Evolutionary conservation across 2,113 vertebrate genomes (phyloP).

Genomic region (Phylloscopus trochilus): DNA sequence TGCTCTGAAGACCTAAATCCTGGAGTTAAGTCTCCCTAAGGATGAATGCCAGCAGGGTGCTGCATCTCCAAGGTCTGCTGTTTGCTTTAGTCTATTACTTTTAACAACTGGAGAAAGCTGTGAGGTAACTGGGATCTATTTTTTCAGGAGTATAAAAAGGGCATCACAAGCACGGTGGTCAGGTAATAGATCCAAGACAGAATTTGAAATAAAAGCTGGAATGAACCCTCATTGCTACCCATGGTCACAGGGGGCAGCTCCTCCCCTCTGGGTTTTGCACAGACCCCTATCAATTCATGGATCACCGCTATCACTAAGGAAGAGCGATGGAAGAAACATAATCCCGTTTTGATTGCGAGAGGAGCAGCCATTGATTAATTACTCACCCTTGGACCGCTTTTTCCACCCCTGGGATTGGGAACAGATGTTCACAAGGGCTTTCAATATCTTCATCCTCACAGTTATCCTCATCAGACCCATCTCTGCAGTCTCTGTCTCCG

Average conservation of each 20-base stretch:
- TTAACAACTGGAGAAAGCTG: background rate
- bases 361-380: background rate
- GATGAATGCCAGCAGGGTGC: background rate
- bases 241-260: background rate
- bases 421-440: slow-evolving; percentile 74
- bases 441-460: slow-evolving; percentile 68
- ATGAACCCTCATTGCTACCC: background rate
- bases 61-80: background rate
- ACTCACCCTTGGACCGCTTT: slow-evolving; percentile 80
- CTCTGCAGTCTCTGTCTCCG: slow-evolving; percentile 82
- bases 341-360: background rate
- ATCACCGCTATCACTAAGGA: background rate
- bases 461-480: slow-evolving; percentile 80
- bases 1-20: background rate
- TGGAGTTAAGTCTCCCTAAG: background rate
- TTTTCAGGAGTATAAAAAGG: background rate
- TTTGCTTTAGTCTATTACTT: background rate
- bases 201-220: background rate
- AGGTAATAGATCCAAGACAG: background rate
- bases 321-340: background rate
- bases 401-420: slow-evolving; percentile 81
- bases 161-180: background rate
- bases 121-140: background rate
- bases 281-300: background rate
- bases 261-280: background rate